Evolutionary conservation across 1,140 invertebrate genomes (phyloP).

Genomic region (Bombyx mandarina): DNA sequence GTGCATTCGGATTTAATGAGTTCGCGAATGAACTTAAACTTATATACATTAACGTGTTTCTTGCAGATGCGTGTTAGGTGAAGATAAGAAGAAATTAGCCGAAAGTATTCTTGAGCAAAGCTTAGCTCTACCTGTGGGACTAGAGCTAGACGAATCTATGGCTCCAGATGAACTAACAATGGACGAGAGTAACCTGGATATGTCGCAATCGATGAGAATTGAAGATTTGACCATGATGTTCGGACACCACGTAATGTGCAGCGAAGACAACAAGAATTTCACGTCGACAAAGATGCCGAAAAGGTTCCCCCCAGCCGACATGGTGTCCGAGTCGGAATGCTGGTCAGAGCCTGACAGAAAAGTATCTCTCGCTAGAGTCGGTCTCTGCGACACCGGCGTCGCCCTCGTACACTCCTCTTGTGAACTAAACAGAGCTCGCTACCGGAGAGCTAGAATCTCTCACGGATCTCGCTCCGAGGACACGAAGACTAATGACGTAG

Average conservation of each 20-base stretch:
- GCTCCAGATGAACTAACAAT: conserved; percentile 56
- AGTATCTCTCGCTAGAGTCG: conserved; percentile 84
- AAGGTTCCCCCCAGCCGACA: conserved; percentile 55
- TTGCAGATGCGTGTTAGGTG: conserved; percentile 62
- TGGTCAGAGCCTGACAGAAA: conserved; percentile 88
- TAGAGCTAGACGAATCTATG: conserved; percentile 61
- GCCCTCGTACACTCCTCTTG: conserved; percentile 31
- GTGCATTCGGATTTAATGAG: too few relatives aligned
- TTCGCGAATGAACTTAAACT: too few relatives aligned
- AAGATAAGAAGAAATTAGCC: conserved; percentile 65
- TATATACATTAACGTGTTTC: background rate
- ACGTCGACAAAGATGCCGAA: conserved; percentile 27
- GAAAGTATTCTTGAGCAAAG: conserved; percentile 68
- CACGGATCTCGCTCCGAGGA: conserved; percentile 56
- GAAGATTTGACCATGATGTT: conserved; percentile 66
- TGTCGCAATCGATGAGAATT: conserved; percentile 58
- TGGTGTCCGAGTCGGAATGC: conserved; percentile 82
- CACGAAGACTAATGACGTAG: conserved; percentile 37
- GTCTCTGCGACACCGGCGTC: conserved; percentile 70
- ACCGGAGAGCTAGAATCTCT: conserved; percentile 42
- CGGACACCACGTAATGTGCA: conserved; percentile 55
- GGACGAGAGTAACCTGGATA: conserved; percentile 58
- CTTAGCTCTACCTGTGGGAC: conserved; percentile 57
- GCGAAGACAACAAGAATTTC: conserved; percentile 35
- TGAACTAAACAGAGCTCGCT: conserved; percentile 31